Evolutionary conservation across 2,113 vertebrate species (phyloP).

Genomic region (Thamnophis sirtalis): DNA sequence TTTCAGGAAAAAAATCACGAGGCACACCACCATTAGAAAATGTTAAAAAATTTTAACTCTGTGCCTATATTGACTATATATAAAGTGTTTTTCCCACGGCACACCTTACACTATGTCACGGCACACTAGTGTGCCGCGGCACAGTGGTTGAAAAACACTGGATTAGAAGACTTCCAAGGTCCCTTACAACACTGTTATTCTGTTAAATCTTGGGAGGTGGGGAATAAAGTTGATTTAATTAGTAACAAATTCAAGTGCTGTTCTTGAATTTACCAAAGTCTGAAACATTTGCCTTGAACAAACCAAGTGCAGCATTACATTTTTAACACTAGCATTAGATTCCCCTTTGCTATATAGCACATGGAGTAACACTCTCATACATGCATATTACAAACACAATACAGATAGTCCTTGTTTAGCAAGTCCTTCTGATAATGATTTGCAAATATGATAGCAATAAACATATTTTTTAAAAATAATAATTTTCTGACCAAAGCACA

Average conservation of each 20-base stretch:
- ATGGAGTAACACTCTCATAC: neutral
- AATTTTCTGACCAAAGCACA: neutral
- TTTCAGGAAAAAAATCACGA: too few species aligned
- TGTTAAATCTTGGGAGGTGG: neutral
- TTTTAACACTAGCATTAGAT: too few species aligned
- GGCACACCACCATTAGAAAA: too few species aligned
- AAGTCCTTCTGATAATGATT: neutral
- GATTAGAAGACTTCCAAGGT: neutral
- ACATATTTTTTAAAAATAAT: neutral
- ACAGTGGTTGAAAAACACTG: too few species aligned
- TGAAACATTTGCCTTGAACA: neutral
- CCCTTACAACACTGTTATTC: neutral
- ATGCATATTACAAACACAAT: neutral
- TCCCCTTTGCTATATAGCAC: too few species aligned
- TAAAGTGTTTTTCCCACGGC: too few species aligned
- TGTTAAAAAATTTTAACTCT: too few species aligned
- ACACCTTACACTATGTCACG: too few species aligned
- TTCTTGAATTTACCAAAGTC: neutral
- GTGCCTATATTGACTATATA: too few species aligned
- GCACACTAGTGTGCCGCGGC: too few species aligned
- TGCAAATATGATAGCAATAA: neutral
- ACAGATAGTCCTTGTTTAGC: neutral
- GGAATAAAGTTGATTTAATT: neutral
- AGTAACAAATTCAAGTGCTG: neutral
- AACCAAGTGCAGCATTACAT: neutral